These are phyloP conservation scores for Tenrec ecaudatus DNA, from an alignment of 2,113 vertebrate genomes.

Conservation along the genomic window DNA sequence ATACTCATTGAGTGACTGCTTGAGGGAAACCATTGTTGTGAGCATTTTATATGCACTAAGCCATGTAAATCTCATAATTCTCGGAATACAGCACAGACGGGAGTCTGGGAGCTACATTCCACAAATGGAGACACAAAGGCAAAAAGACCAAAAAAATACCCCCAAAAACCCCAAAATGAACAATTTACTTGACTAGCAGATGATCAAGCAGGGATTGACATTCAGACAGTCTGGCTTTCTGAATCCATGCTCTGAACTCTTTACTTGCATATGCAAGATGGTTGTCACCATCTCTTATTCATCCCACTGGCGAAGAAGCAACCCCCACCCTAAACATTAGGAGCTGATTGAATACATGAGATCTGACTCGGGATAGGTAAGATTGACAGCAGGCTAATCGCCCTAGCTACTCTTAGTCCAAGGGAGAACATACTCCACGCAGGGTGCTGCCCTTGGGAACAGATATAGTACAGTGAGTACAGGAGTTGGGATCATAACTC, in stretches of 20 bases:
- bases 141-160: too few species aligned
- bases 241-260: background rate
- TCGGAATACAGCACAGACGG: background rate
- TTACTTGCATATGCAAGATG: background rate
- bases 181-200: background rate
- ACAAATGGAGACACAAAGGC: background rate
- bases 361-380: background rate
- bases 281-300: too few species aligned
- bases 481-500: too few species aligned
- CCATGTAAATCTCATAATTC: background rate
- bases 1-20: background rate
- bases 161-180: too few species aligned
- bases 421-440: background rate
- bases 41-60: background rate
- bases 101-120: background rate
- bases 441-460: background rate
- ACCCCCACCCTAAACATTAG: background rate
- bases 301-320: background rate
- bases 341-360: background rate
- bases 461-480: too few species aligned
- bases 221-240: too few species aligned
- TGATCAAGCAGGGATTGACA: background rate
- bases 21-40: background rate
- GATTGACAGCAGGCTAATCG: background rate
- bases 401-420: background rate